These are phyloP conservation scores for Galerucella pusilla DNA, from an alignment of 2,888 invertebrate genomes.

Conservation along the genomic window DNA sequence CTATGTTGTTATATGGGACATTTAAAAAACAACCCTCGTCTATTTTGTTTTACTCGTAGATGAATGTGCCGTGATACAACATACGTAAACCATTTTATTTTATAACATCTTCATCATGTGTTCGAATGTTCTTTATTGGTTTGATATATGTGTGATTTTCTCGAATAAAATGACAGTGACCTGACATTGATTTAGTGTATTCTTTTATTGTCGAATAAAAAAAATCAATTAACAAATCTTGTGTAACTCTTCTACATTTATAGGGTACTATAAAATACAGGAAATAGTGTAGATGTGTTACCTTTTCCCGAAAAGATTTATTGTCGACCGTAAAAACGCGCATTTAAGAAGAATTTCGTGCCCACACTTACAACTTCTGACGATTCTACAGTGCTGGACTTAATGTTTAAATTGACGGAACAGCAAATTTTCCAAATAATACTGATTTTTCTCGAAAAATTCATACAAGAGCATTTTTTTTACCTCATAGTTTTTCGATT, in stretches of 20 bases:
- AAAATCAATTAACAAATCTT: constrained; percentile 44
- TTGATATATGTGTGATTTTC: constrained; percentile 34
- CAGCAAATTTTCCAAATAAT: too few relatives aligned
- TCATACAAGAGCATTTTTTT: too few relatives aligned
- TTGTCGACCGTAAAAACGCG: constrained; percentile 49
- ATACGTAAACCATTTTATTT: background rate
- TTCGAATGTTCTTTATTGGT: background rate
- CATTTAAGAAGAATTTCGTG: constrained; percentile 44
- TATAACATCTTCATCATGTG: background rate
- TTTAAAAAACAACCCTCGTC: too few relatives aligned
- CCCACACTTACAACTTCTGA: constrained; percentile 53
- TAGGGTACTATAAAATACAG: constrained; percentile 36
- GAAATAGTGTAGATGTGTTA: constrained; percentile 34
- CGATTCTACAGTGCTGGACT: constrained; percentile 34
- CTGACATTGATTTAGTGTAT: constrained; percentile 36
- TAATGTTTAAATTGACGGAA: too few relatives aligned
- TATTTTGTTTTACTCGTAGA: too few relatives aligned
- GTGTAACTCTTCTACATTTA: constrained; percentile 41
- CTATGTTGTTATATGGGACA: too few relatives aligned
- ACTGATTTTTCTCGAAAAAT: too few relatives aligned
- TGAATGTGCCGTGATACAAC: too few relatives aligned
- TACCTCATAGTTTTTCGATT: too few relatives aligned
- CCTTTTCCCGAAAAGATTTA: constrained; percentile 45
- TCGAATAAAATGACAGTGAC: constrained; percentile 29
- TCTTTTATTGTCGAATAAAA: constrained; percentile 33